A percentile compares a stretch with the other conserved stretches of the same genome.
phyloP scores from a whole-genome alignment of 2,888 invertebrate genomes.

The Himalopsyche kuldschensis region DNA sequence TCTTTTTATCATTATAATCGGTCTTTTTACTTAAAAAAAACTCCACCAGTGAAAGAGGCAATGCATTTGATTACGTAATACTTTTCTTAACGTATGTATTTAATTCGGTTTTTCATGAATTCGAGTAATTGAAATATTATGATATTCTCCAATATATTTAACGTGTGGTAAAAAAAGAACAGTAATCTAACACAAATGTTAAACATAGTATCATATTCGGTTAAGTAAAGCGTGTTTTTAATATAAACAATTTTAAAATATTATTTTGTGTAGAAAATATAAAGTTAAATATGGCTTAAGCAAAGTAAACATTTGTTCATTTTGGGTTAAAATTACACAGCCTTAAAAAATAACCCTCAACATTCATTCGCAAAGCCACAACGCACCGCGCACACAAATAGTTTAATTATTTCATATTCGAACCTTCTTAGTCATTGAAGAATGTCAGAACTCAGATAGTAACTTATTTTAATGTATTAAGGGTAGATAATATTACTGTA shows the following conservation, averaged over 20 bases:
- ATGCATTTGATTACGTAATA: too few relatives aligned
- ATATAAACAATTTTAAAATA: neutral
- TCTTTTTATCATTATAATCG: too few relatives aligned
- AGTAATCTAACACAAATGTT: too few relatives aligned
- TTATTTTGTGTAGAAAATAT: neutral
- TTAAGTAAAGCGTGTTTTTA: neutral
- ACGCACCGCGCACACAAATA: neutral
- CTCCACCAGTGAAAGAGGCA: too few relatives aligned
- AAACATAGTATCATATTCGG: too few relatives aligned
- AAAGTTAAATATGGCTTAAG: neutral
- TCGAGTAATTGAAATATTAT: too few relatives aligned
- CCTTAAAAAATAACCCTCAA: neutral
- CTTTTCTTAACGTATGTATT: too few relatives aligned
- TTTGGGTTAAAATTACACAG: neutral
- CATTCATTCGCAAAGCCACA: neutral
- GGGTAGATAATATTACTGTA: neutral
- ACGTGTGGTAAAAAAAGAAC: too few relatives aligned
- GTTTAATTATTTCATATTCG: neutral
- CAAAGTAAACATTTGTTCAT: neutral
- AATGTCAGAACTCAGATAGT: neutral
- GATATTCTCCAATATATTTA: too few relatives aligned
- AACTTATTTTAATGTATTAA: neutral
- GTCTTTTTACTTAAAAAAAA: too few relatives aligned
- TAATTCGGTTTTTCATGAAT: too few relatives aligned
- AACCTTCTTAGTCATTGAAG: neutral